phyloP scores from a whole-genome alignment of 2,888 invertebrate genomes.

The Ligdia adustata region DNA sequence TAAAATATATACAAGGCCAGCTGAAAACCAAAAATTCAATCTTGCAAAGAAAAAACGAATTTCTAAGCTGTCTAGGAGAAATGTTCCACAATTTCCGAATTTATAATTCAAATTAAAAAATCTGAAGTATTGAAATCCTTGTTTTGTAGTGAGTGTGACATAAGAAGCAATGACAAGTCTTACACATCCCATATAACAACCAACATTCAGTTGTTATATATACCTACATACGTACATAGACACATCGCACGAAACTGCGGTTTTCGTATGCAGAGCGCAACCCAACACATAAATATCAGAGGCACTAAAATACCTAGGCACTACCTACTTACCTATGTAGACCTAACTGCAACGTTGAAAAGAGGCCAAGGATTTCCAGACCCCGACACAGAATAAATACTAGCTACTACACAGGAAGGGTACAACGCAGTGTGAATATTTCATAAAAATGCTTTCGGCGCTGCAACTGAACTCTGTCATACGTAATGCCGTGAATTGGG shows the following conservation, averaged over 20 bases:
- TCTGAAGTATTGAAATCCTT: too few species aligned
- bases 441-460: constrained; percentile 26
- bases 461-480: constrained; percentile 23
- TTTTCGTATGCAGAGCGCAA: constrained; percentile 24
- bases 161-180: too few species aligned
- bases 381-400: constrained; percentile 22
- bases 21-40: too few species aligned
- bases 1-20: too few species aligned
- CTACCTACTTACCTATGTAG: neutral
- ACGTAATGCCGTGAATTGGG: constrained; percentile 12
- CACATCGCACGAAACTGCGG: constrained; percentile 4
- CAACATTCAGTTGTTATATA: neutral
- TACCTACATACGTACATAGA: neutral
- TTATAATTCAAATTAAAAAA: neutral
- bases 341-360: constrained; percentile 35
- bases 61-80: neutral
- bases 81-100: neutral
- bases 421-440: constrained; percentile 26
- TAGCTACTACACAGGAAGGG: constrained; percentile 6
- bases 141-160: too few species aligned
- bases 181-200: neutral
- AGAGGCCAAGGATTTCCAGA: constrained; percentile 54
- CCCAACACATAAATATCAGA: constrained; percentile 18
- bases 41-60: neutral
- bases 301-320: constrained; percentile 14